Percentiles rank a stretch among this genome's conserved stretches.
Evolutionary conservation across 2,113 vertebrate species (phyloP).

Genomic region (Eurystomus gularis): DNA sequence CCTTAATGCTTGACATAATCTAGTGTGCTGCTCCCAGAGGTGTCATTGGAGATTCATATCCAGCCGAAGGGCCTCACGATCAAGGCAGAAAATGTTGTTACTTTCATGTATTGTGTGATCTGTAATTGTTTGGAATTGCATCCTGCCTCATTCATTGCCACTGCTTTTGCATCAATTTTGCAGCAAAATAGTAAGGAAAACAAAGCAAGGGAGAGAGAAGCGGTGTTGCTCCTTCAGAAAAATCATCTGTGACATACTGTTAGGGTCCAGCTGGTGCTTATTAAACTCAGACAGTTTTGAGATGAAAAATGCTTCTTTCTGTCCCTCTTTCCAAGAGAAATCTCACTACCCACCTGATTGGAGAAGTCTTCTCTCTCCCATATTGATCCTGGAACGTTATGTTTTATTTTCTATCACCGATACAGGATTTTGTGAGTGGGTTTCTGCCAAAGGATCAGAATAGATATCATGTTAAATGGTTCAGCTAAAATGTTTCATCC

Average conservation of each 20-base stretch:
- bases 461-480: background rate
- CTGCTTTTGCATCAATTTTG: slow-evolving; percentile 22
- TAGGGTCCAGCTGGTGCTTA: background rate
- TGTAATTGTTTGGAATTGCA: slow-evolving; percentile 56
- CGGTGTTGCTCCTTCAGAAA: background rate
- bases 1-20: slow-evolving; percentile 57
- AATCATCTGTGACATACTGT: background rate
- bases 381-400: background rate
- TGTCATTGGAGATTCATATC: slow-evolving; percentile 63
- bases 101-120: slow-evolving; percentile 50
- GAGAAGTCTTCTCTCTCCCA: background rate
- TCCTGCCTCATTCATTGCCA: slow-evolving; percentile 12
- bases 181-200: background rate
- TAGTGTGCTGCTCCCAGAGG: slow-evolving; percentile 46
- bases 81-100: slow-evolving; percentile 49
- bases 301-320: slow-evolving; percentile 18
- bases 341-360: background rate
- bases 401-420: background rate
- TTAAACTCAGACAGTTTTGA: background rate
- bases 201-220: background rate
- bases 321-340: background rate
- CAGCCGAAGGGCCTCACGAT: slow-evolving; percentile 51
- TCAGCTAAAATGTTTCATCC: background rate
- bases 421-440: background rate
- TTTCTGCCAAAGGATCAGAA: background rate